These are phyloP conservation scores for Epinephelus lanceolatus DNA, from an alignment of 2,113 vertebrate genomes.

Conservation along the genomic window DNA sequence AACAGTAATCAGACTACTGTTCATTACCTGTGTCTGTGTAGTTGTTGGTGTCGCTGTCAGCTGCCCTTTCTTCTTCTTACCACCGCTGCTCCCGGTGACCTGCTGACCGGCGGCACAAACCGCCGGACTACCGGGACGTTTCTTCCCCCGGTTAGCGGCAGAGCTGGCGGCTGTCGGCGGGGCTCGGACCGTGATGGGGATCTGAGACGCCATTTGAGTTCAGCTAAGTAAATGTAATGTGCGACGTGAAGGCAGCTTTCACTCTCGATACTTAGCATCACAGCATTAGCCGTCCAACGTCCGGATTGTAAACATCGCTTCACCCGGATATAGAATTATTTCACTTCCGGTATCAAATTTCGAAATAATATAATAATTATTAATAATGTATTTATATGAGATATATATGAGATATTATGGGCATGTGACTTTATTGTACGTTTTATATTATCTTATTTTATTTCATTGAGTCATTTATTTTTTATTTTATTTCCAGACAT, in stretches of 20 bases:
- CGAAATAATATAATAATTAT: no score
- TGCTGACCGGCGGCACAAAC: slow-evolving; percentile 50
- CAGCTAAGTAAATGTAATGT: background rate
- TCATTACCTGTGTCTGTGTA: slow-evolving; percentile 42
- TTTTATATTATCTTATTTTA: no score
- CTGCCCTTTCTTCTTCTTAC: slow-evolving; percentile 89
- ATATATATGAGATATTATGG: no score
- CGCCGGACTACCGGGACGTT: slow-evolving; percentile 88
- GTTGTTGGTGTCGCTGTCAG: slow-evolving; percentile 7
- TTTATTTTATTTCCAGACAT: no score
- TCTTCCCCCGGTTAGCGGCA: slow-evolving; percentile 86
- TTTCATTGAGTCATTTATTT: no score
- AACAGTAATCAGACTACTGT: no score
- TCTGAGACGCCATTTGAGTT: slow-evolving; percentile 72
- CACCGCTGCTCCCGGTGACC: slow-evolving; percentile 37
- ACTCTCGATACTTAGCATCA: background rate
- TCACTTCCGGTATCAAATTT: slow-evolving; percentile 43
- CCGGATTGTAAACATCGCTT: slow-evolving; percentile 10
- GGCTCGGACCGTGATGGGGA: slow-evolving; percentile 41
- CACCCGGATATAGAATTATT: slow-evolving; percentile 55
- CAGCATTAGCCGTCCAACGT: background rate
- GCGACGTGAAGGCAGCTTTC: background rate
- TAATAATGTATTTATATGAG: no score
- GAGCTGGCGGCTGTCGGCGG: slow-evolving; percentile 21
- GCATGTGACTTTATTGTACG: no score